These are phyloP conservation scores for Cecropterus lyciades DNA, from an alignment of 1,140 invertebrate genomes.

Conservation along the genomic window DNA sequence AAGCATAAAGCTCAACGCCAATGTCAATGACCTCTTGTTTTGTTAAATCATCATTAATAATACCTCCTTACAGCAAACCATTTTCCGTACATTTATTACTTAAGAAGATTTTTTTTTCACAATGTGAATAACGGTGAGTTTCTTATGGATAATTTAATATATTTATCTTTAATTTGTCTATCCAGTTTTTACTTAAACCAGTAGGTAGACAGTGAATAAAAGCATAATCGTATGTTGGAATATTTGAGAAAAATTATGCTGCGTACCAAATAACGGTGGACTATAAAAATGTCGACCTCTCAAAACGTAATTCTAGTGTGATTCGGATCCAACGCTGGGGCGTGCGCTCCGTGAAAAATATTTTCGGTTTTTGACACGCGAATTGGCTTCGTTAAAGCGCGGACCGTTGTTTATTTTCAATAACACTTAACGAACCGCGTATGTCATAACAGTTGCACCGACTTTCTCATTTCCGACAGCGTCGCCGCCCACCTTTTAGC, in stretches of 20 bases:
- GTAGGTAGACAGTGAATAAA: not conserved
- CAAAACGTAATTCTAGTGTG: slow-evolving; percentile 43
- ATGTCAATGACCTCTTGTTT: not conserved
- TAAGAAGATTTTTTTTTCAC: not conserved
- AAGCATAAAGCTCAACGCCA: not conserved
- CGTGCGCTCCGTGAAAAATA: slow-evolving; percentile 38
- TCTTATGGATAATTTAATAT: too few relatives aligned
- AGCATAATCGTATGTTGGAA: too few relatives aligned
- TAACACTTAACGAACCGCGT: slow-evolving; percentile 73
- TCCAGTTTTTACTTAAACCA: not conserved
- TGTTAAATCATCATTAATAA: slow-evolving; percentile 1
- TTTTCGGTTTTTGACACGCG: slow-evolving; percentile 51
- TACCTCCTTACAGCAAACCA: not conserved
- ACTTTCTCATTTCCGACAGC: slow-evolving; percentile 73
- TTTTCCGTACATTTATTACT: not conserved
- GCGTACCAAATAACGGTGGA: slow-evolving; percentile 6
- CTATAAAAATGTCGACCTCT: slow-evolving; percentile 15
- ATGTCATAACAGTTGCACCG: slow-evolving; percentile 81
- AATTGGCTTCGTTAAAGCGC: slow-evolving; percentile 62
- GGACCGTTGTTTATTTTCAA: slow-evolving; percentile 70
- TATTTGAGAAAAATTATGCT: not conserved
- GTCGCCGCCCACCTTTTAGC: slow-evolving; percentile 71
- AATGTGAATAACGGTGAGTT: not conserved
- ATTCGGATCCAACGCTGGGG: slow-evolving; percentile 30
- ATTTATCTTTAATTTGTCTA: not conserved